phyloP scores from a whole-genome alignment of 2,113 vertebrate genomes.

The Microcebus jonahi region DNA sequence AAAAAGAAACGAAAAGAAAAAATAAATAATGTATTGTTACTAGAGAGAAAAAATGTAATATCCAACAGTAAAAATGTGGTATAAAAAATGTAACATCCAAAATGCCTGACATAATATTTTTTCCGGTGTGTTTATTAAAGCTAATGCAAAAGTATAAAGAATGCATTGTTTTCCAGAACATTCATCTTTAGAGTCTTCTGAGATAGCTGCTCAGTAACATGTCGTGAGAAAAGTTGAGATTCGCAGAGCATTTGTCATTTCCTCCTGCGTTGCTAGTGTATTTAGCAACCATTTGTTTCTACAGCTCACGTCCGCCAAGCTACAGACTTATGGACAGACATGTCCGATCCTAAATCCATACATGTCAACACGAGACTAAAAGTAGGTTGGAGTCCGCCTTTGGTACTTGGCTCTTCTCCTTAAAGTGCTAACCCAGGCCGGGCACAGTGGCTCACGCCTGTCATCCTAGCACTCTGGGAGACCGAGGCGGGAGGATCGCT shows the following conservation, averaged over 20 bases:
- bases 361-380: neutral
- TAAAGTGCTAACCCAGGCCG: too few species aligned
- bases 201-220: neutral
- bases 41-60: too few species aligned
- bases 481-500: too few species aligned
- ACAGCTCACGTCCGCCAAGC: neutral
- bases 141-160: neutral
- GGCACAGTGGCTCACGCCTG: too few species aligned
- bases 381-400: neutral
- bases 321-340: neutral
- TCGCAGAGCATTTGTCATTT: slow-evolving; percentile 49
- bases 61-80: too few species aligned
- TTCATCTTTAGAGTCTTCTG: neutral
- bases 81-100: neutral
- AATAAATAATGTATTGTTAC: too few species aligned
- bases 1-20: too few species aligned
- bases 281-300: slow-evolving; percentile 31
- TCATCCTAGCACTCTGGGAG: too few species aligned
- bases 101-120: neutral
- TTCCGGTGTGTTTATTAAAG: neutral
- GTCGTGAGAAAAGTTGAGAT: slow-evolving; percentile 5
- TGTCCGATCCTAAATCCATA: neutral
- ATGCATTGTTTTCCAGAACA: neutral
- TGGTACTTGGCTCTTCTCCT: neutral
- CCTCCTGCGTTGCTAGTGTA: neutral